Conservation (phyloP, 2,113 vertebrate genomes). For the Tenrec ecaudatus region DNA sequence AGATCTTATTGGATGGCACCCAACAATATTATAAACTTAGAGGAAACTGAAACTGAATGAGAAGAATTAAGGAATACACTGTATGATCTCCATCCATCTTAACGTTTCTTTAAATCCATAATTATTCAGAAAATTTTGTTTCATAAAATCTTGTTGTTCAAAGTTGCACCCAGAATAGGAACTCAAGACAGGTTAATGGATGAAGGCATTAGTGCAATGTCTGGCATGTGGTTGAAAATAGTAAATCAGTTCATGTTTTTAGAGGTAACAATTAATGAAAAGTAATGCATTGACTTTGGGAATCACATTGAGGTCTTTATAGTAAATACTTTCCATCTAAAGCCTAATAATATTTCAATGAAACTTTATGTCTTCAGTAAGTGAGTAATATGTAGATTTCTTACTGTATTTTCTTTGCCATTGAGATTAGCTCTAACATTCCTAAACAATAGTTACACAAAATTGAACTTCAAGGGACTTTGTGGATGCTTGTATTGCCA, state of each 20-base stretch:
- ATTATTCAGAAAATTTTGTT: background rate
- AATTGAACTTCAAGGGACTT: background rate
- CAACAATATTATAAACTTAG: too few species aligned
- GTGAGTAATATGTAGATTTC: background rate
- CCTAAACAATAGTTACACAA: background rate
- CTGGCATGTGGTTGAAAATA: background rate
- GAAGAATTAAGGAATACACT: rapidly evolving
- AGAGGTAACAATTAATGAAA: background rate
- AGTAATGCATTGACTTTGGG: background rate
- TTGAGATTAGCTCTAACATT: background rate
- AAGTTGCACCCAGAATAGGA: background rate
- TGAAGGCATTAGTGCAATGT: background rate
- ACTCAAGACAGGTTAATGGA: background rate
- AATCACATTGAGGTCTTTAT: background rate
- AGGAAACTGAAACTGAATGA: background rate
- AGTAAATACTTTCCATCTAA: background rate
- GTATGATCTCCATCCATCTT: background rate
- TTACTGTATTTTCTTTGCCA: background rate
- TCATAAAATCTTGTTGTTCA: background rate
- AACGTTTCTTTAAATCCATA: background rate
- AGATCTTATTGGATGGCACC: too few species aligned
- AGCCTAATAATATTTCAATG: background rate
- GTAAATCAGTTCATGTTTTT: background rate
- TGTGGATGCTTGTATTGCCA: background rate
- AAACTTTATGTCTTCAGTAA: background rate